Evolutionary conservation across 2,113 vertebrate species (phyloP), one percentile per base, ranked within the genome.

Genomic region (Cyanistes caeruleus): DNA sequence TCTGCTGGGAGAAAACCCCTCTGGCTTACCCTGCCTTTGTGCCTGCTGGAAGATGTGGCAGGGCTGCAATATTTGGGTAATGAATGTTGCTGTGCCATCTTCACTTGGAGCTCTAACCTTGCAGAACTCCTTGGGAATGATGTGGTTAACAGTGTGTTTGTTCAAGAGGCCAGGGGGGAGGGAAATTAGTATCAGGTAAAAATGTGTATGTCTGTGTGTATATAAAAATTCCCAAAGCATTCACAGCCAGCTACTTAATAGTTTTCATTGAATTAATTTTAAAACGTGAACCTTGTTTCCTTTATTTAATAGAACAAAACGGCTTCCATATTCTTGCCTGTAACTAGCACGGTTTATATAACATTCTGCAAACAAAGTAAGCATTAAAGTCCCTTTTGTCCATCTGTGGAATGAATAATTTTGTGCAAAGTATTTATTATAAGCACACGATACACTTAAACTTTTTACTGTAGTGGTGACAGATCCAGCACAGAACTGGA

Each of bases 181-280:
- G 73, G 67, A 91, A 97, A 92, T 97, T 85, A 95, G 79, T 94
- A 97, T 97, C 90, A 96, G 95, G 85, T 93, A 94, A 74, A 93
- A 92, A 86, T 55, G 39, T 90, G 3, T 94, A 56, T 48, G 30
- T 79, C 89, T 95, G 31, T 88, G 55, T 55, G 37, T 89, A 28
- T 88, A 81, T 97, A 97, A 88, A 97, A 98, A 97, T 96, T 97
- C 86, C 94, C n/a, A 60, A 97, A 92, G 89, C 91, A 84, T 97
- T 98, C 90, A 84, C 93, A 49, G 96, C 97, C 96, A 97, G 93
- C 94, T 97, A 85, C 95, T 98, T 98, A 98, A 97, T 97, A 97
- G 95, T 96, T 97, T 98, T 98, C 96, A 97, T 95, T 98, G 97
- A 97, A 97, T 98, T 98, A 97, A 98, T 98, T 98, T 98, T 91